Percentiles rank a stretch among this genome's conserved stretches.
These are phyloP conservation scores for Tiliqua scincoides DNA, from an alignment of 2,113 vertebrate species.

Conservation along the genomic window DNA sequence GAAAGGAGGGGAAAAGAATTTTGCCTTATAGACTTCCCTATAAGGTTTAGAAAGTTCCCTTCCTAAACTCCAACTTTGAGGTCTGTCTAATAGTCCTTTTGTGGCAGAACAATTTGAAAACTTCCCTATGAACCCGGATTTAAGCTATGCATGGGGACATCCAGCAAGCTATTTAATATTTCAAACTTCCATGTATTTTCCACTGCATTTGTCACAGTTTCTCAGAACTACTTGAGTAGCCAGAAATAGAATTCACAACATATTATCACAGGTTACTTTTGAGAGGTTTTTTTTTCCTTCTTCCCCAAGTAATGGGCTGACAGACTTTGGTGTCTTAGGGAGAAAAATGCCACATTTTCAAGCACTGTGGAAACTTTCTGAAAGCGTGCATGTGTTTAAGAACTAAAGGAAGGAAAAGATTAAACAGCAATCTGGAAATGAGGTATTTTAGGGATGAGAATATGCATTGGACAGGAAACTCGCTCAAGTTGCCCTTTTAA, in stretches of 20 bases:
- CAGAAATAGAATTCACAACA: slow-evolving; percentile 6
- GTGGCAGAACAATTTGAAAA: neutral
- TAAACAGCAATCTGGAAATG: neutral
- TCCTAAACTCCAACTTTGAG: neutral
- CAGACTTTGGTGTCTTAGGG: neutral
- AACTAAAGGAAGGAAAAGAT: neutral
- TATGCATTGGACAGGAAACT: neutral
- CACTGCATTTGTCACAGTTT: neutral
- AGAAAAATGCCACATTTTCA: neutral
- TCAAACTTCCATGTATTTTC: neutral
- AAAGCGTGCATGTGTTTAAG: neutral
- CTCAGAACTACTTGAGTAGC: neutral
- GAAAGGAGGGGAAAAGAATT: neutral
- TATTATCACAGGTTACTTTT: neutral
- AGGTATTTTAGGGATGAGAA: neutral
- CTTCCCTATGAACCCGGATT: neutral
- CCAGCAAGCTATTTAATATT: slow-evolving; percentile 1
- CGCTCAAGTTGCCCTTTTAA: neutral
- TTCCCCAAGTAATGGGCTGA: neutral
- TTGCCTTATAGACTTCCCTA: neutral
- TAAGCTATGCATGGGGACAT: neutral
- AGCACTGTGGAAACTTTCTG: neutral
- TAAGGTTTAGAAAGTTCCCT: no score
- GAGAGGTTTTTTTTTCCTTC: neutral
- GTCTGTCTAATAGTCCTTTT: neutral